Percentiles rank a stretch among this genome's conserved stretches.
phyloP scores from a whole-genome alignment of 2,113 vertebrate species.

The Seriola dumerili region DNA sequence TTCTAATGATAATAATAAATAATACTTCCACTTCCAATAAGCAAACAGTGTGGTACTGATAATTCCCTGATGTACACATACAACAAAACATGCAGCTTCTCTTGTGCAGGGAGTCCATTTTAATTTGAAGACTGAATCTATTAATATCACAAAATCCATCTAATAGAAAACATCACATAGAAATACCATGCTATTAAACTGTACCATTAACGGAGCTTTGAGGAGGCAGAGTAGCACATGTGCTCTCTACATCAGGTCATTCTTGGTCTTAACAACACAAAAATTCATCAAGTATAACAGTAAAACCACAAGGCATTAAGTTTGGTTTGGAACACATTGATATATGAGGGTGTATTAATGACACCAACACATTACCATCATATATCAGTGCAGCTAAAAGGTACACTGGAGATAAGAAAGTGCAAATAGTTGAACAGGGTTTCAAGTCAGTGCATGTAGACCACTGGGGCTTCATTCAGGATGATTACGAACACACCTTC shows the following conservation, averaged over 20 bases:
- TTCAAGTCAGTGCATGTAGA: conserved; percentile 33
- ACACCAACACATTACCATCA: conserved; percentile 11
- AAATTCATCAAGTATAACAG: conserved; percentile 29
- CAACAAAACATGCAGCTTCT: not conserved
- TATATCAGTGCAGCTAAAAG: conserved; percentile 16
- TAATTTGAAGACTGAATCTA: conserved; percentile 33
- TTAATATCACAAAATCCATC: conserved; percentile 14
- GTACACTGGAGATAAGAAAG: conserved; percentile 37
- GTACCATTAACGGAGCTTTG: not conserved
- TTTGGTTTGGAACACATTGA: conserved; percentile 34
- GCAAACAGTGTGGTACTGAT: not conserved
- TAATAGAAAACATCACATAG: conserved; percentile 43
- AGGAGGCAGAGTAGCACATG: not conserved
- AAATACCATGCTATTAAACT: conserved; percentile 16
- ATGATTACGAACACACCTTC: not conserved
- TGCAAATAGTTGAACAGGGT: conserved; percentile 46
- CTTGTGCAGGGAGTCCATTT: conserved; percentile 15
- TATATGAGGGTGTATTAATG: conserved; percentile 4
- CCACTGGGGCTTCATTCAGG: not conserved
- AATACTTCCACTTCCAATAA: too few relatives aligned
- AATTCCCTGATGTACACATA: not conserved
- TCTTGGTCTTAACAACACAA: not conserved
- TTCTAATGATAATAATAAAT: too few relatives aligned
- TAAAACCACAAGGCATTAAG: conserved; percentile 39
- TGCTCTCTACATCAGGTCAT: not conserved